phyloP scores from a whole-genome alignment of 2,888 invertebrate genomes.

The Cremastinae sp. region DNA sequence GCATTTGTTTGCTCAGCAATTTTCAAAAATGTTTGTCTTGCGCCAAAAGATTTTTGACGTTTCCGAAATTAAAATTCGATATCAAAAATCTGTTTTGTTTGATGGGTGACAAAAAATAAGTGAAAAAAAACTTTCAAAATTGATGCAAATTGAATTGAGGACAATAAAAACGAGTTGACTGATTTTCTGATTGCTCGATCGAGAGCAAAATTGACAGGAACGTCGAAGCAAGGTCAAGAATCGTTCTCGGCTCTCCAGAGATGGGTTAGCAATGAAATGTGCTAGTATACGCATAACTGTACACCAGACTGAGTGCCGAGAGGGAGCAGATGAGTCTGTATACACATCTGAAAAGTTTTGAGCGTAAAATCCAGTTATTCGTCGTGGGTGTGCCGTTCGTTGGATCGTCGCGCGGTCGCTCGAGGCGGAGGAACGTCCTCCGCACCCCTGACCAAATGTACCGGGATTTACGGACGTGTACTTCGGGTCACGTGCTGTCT shows the following conservation, averaged over 20 bases:
- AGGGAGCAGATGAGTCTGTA: constrained; percentile 34
- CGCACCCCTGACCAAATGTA: constrained; percentile 37
- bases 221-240: too few relatives aligned
- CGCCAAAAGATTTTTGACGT: too few relatives aligned
- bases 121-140: too few relatives aligned
- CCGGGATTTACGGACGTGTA: constrained; percentile 40
- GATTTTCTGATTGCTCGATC: too few relatives aligned
- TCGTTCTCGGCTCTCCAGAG: constrained; percentile 3
- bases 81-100: too few relatives aligned
- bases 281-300: constrained; percentile 21
- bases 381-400: constrained; percentile 48
- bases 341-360: constrained; percentile 42
- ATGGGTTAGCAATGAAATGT: constrained; percentile 16
- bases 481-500: constrained; percentile 38
- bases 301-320: constrained; percentile 19
- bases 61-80: too few relatives aligned
- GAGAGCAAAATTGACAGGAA: too few relatives aligned
- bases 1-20: too few relatives aligned
- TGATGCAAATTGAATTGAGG: too few relatives aligned
- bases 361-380: constrained; percentile 56
- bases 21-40: too few relatives aligned
- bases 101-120: too few relatives aligned
- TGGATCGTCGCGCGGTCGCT: constrained; percentile 8
- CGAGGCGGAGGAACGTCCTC: constrained; percentile 29
- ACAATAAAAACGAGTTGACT: too few relatives aligned